A percentile compares a stretch with the other conserved stretches of the same genome.
These are phyloP conservation scores for Diceros bicornis DNA, from an alignment of 2,797 vertebrate species.

Conservation along the genomic window DNA sequence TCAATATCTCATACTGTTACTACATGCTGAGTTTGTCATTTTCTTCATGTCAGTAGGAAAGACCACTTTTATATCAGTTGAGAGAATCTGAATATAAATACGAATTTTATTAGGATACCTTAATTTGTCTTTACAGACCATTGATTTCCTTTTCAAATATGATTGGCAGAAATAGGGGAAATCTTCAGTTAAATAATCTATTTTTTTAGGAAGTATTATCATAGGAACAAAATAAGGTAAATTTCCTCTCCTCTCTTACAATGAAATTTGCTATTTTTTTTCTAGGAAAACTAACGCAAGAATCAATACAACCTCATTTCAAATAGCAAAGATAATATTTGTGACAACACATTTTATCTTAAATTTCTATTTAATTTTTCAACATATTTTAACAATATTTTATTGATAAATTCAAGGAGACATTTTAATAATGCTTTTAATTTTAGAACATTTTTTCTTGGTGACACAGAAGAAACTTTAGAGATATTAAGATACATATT, in stretches of 20 bases:
- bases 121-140: background rate
- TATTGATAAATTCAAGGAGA: background rate
- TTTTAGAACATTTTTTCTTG: background rate
- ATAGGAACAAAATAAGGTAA: constrained; percentile 4
- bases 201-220: background rate
- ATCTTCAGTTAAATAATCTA: background rate
- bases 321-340: background rate
- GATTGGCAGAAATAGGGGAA: background rate
- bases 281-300: background rate
- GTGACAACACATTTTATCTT: background rate
- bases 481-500: background rate
- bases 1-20: background rate
- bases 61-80: background rate
- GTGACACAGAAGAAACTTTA: background rate
- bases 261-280: background rate
- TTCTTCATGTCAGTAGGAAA: background rate
- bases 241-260: background rate
- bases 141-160: background rate
- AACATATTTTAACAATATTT: background rate
- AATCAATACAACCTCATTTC: background rate
- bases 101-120: background rate
- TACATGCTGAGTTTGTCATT: background rate
- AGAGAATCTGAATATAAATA: background rate
- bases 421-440: background rate
- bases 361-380: background rate